Evolutionary conservation across 2,888 invertebrate genomes (phyloP).

Genomic region (Pheosia gnoma): DNA sequence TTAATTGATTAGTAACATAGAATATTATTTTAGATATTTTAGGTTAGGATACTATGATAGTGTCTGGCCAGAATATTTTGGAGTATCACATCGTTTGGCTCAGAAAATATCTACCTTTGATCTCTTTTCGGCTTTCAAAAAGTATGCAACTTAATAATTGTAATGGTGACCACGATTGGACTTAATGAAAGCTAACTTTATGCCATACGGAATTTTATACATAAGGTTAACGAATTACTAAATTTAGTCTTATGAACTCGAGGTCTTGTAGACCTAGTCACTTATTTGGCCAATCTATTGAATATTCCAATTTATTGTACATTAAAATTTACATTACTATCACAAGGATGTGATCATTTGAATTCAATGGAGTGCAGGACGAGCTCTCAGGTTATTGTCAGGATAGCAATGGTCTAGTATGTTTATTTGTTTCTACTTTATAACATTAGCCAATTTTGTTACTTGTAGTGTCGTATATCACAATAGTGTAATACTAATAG

Average conservation of each 20-base stretch:
- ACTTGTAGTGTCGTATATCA: conserved; percentile 79
- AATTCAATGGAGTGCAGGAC: conserved; percentile 82
- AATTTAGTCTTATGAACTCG: conserved; percentile 81
- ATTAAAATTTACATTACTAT: conserved; percentile 75
- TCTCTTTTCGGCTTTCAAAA: conserved; percentile 84
- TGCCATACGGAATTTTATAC: conserved; percentile 83
- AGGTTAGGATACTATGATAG: conserved; percentile 84
- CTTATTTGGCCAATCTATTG: conserved; percentile 83
- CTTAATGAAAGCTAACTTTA: conserved; percentile 84
- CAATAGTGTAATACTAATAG: conserved; percentile 82
- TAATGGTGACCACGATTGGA: conserved; percentile 77
- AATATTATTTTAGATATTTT: conserved; percentile 82
- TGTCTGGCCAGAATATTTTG: conserved; percentile 84
- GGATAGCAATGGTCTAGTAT: conserved; percentile 84
- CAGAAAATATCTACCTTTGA: conserved; percentile 83
- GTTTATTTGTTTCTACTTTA: conserved; percentile 77
- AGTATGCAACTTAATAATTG: conserved; percentile 82
- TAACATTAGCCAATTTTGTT: conserved; percentile 83
- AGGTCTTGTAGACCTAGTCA: conserved; percentile 82
- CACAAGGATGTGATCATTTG: conserved; percentile 73
- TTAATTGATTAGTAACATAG: conserved; percentile 78
- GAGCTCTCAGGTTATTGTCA: conserved; percentile 76
- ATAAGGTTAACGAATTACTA: conserved; percentile 84
- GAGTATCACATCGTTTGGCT: conserved; percentile 84
- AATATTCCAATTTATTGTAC: conserved; percentile 84